Base-by-base conservation (phyloP, 2,888 invertebrate genomes). In the Metacarcinus magister region DNA sequence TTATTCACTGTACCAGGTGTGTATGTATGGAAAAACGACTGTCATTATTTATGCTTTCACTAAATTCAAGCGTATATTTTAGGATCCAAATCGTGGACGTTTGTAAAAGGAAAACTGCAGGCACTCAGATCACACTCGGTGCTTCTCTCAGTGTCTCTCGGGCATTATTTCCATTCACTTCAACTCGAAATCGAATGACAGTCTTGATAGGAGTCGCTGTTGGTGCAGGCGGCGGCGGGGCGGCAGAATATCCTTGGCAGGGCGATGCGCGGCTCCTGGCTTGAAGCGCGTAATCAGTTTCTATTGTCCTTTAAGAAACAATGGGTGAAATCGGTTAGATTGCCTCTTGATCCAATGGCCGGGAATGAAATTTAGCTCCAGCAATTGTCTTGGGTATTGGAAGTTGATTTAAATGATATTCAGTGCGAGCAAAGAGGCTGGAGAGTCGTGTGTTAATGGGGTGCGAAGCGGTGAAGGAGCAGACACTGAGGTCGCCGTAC, bases 281-380 rank as follows among this genome's bases (percentile, higher is more conserved):
- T 91, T 44, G 91, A 93, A 93, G 44, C 89, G 54, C 48, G 54
- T 94, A 94, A 94, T 94, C 94, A 94, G 89, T 89, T 89, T 89
- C 94, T 94, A 94, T 94, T 94, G 94, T 94, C 94, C 94, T 16
- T 94, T 54, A 94, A 94, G 94, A 94, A 94, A 94, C 94, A 94
- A 94, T 94, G 94, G 94, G 87, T 89, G 87, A 94, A 94, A 94
- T 93, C 75, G 93, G 60, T 75, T 75, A 75, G 93, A 93, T 67
- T 93, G 93, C 75, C 93, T 93, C 75, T 43, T 44, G 93, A 93
- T 93, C 93, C 93, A 93, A 93, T 43, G 44, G 93, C 75, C 67
- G 75, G 67, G 75, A 93, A 93, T 93, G 93, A 75, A 67, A 93
- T 93, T 93, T 75, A 75, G 75, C 93, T 93, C 44, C 39, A 75